Conservation (phyloP, 2,888 invertebrate genomes). For the Ophioninae sp. region DNA sequence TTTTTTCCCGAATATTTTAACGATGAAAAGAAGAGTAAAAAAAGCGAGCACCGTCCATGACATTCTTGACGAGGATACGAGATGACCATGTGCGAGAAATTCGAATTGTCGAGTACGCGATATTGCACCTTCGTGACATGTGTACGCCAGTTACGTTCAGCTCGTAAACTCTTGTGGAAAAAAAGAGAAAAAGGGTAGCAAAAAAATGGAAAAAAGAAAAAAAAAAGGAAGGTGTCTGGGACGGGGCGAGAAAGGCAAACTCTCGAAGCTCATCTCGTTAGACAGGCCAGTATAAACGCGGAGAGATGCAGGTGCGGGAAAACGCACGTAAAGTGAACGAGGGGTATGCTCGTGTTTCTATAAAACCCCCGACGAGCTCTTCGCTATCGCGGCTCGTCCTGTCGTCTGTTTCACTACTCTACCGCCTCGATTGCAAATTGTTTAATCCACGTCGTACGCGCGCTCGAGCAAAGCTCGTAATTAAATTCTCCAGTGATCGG, state of each 20-base stretch:
- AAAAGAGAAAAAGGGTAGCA: slow-evolving; percentile 2
- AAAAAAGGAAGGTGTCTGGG: background rate
- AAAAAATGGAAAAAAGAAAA: background rate
- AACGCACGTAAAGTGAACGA: slow-evolving; percentile 18
- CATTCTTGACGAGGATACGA: slow-evolving; percentile 7
- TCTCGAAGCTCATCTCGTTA: slow-evolving; percentile 41
- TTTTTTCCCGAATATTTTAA: background rate
- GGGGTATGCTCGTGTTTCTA: slow-evolving; percentile 11
- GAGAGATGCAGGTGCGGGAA: background rate
- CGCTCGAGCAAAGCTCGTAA: slow-evolving; percentile 51
- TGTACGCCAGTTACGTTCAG: background rate
- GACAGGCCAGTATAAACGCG: slow-evolving; percentile 41
- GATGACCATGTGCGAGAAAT: slow-evolving; percentile 21
- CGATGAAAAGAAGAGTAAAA: background rate
- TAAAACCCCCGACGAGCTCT: background rate
- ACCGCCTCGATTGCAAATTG: slow-evolving; percentile 56
- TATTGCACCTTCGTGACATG: slow-evolving; percentile 7
- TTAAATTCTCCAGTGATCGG: slow-evolving; percentile 52
- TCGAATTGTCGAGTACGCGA: background rate
- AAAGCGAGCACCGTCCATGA: background rate
- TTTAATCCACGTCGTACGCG: slow-evolving; percentile 50
- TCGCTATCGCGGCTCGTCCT: background rate
- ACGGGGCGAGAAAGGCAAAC: background rate
- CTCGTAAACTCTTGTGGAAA: slow-evolving; percentile 12
- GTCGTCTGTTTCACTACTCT: background rate